A percentile compares a stretch with the other conserved stretches of the same genome.
Conservation (phyloP, 2,797 vertebrate genomes). For the Halcyon smyrnensis region DNA sequence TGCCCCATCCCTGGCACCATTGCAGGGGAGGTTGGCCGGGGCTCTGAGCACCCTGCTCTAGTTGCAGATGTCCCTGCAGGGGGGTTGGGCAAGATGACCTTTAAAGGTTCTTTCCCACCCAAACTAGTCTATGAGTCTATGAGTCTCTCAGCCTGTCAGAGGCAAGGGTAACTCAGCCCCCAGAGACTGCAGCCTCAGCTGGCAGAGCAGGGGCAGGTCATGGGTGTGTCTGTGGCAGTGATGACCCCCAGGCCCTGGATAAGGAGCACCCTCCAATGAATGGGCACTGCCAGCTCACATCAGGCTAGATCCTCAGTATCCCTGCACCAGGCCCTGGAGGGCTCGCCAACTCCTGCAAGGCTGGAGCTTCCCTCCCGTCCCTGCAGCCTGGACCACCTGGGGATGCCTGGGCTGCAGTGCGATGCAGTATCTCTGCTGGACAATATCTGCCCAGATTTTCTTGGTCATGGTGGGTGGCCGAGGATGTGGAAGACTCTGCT, state of each 20-base stretch:
- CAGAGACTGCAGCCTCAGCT: background rate
- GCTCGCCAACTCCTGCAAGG: fast-evolving
- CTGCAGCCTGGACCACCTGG: fast-evolving
- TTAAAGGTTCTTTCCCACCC: background rate
- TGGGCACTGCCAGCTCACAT: background rate
- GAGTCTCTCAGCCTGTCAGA: background rate
- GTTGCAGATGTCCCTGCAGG: background rate
- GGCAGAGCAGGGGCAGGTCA: background rate
- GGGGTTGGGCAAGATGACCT: background rate
- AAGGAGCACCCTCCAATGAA: fast-evolving
- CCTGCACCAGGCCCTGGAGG: background rate
- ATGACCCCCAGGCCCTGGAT: fast-evolving
- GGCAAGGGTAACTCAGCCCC: background rate
- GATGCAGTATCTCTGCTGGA: fast-evolving
- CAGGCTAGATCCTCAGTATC: fast-evolving
- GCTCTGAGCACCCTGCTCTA: background rate
- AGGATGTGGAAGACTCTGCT: fast-evolving
- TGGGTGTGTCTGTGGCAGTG: fast-evolving
- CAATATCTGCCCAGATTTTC: background rate
- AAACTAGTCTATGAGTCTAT: background rate
- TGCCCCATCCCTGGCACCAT: background rate
- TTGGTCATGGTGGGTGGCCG: too few relatives aligned
- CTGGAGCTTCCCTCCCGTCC: fast-evolving
- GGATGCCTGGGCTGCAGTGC: background rate
- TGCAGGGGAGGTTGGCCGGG: background rate